Conservation (phyloP, 2,113 vertebrate genomes). For the Origma solitaria region DNA sequence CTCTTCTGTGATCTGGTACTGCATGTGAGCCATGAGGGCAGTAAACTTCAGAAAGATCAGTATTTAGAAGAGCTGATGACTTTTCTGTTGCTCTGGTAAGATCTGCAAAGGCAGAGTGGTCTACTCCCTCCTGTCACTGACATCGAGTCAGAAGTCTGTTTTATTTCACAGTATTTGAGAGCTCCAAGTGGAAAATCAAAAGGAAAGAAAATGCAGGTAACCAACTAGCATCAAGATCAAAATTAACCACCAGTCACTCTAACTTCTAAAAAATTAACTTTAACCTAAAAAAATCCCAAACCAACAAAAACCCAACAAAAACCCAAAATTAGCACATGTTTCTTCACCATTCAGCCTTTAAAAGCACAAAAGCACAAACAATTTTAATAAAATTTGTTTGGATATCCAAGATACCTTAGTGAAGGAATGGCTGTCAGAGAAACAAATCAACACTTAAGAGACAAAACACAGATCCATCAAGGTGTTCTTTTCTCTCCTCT, state of each 20-base stretch:
- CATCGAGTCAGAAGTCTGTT: background rate
- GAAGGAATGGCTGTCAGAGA: slow-evolving; percentile 8
- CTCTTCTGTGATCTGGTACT: background rate
- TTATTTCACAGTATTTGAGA: background rate
- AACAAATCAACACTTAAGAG: background rate
- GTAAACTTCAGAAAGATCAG: background rate
- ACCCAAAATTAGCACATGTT: background rate
- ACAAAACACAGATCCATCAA: background rate
- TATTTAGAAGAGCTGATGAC: background rate
- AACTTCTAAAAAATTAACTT: background rate
- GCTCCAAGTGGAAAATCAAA: background rate
- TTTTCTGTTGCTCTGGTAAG: background rate
- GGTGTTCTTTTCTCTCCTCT: background rate
- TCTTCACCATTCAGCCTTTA: background rate
- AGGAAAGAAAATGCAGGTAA: background rate
- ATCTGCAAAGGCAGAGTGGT: background rate
- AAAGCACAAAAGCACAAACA: background rate
- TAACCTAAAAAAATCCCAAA: too few relatives aligned
- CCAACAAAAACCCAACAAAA: background rate
- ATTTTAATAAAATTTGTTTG: background rate
- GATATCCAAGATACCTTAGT: background rate
- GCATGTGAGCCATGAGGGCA: background rate
- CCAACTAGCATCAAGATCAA: background rate
- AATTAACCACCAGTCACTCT: background rate
- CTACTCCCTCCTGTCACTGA: background rate